Evolutionary conservation across 2,888 invertebrate genomes (phyloP).

Genomic region (Ypsolopha sequella): DNA sequence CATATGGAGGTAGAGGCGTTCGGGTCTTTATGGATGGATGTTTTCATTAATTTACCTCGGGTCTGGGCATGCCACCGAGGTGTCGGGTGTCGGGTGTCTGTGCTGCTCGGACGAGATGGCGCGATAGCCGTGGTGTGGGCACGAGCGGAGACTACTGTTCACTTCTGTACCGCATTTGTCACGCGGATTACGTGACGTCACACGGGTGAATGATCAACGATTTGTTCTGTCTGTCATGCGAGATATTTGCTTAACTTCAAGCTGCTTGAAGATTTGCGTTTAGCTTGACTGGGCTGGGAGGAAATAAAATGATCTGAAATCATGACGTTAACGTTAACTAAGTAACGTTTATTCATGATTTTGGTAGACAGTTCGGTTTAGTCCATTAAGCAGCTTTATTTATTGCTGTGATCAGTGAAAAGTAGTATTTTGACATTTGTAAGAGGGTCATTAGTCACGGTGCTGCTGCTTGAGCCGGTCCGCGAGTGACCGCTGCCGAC

Average conservation of each 20-base stretch:
- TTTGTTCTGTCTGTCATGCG: not conserved
- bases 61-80: slow-evolving; percentile 51
- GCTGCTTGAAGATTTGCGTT: too few relatives aligned
- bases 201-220: not conserved
- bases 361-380: too few relatives aligned
- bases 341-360: too few relatives aligned
- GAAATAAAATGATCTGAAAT: not conserved
- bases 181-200: slow-evolving; percentile 12
- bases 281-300: not conserved
- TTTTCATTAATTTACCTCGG: slow-evolving; percentile 68
- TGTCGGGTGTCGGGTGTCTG: slow-evolving; percentile 48
- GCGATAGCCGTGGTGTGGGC: slow-evolving; percentile 11
- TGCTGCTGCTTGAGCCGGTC: slow-evolving; percentile 16
- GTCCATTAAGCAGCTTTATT: slow-evolving; percentile 16
- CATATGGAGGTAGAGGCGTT: slow-evolving; percentile 71
- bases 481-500: slow-evolving; percentile 13
- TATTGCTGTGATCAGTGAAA: slow-evolving; percentile 50
- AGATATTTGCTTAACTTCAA: too few relatives aligned
- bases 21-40: slow-evolving; percentile 67
- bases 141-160: slow-evolving; percentile 51
- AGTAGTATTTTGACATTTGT: slow-evolving; percentile 51
- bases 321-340: not conserved
- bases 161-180: slow-evolving; percentile 15
- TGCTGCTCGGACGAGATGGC: slow-evolving; percentile 24
- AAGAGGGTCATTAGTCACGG: slow-evolving; percentile 48